Evolutionary conservation across 2,888 invertebrate species (phyloP), one percentile per base, ranked within the genome.

Genomic region (Agelastica alni): DNA sequence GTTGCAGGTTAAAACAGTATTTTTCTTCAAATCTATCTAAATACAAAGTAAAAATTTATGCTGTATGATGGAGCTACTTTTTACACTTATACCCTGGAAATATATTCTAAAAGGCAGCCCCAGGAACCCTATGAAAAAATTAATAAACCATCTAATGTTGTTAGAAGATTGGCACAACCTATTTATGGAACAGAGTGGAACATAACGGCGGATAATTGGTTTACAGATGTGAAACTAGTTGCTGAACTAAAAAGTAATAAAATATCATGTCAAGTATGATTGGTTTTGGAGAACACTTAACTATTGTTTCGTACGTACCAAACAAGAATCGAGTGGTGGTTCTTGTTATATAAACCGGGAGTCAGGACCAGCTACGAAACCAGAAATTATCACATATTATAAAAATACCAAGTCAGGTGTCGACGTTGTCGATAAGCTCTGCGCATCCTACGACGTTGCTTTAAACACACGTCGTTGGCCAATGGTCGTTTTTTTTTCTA

Each of bases 401-500:
- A n/a, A n/a, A n/a, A n/a, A n/a, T n/a, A n/a, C n/a, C n/a, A n/a
- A n/a, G n/a, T n/a, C n/a, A n/a, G n/a, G n/a, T n/a, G n/a, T n/a
- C n/a, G n/a, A n/a, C n/a, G n/a, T n/a, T n/a, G n/a, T n/a, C n/a
- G n/a, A n/a, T n/a, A n/a, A n/a, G n/a, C n/a, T n/a, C n/a, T n/a
- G n/a, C n/a, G n/a, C n/a, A n/a, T n/a, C n/a, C n/a, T n/a, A n/a
- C n/a, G n/a, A n/a, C n/a, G n/a, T n/a, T n/a, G 22, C 22, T 22
- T 6, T 4, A 22, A 36, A 36, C 9, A 36, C 36, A 14, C 36
- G 36, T 14, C 2, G 1, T 36, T 13, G 14, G 36, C 36, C 16
- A 2, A 36, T 36, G 4, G 36, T 14, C 2, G 17, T 36, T n/a
- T 36, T 36, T 36, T 36, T 31, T 36, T 36, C 36, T 14, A 36